Base-by-base conservation (phyloP, 92 coral and sea anemone species). In the Desmophyllum pertusum region DNA sequence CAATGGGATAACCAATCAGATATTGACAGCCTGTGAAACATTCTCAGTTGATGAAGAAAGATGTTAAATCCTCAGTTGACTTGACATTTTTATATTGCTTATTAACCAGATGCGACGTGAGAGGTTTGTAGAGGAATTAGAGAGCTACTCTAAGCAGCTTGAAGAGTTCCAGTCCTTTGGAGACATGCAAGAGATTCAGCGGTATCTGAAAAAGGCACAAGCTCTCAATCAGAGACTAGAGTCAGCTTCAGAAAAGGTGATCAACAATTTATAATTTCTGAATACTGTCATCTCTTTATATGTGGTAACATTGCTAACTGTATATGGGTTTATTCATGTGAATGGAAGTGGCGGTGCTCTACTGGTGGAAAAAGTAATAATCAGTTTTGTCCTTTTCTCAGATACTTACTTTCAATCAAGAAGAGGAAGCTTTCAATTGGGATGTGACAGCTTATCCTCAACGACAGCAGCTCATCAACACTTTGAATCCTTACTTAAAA, bases 381-480 rank as follows among this genome's bases (percentile, higher is more conserved):
- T 41, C 36, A 40, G 41, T 72, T 38, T 9, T 17, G 30, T 30
- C 0, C 4, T 65, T 57, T 77, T 15, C 73, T 46, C 78, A 97
- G 99, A 93, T 97, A 72, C 87, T 86, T 67, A 81, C 97, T 23
- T 97, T 97, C 89, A 97, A 97, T 66, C 95, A 92, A 73, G 99
- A 97, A 88, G 99, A 97, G 69, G 99, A 97, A 81, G 99, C 99
- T 10, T 97, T 97, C 38, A 94, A 95, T 70, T 97, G 99, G 99
- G 99, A 97, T 69, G 95, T 90, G 65, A 97, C 99, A 10, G 11
- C 98, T 17, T 97, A 97, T 71, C 99, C 99, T 31, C 97, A 90
- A 77, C 88, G 98, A 10, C 99, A 97, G 78, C 97, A 97, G 66
- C 99, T 97, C 15, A 89, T 97, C 87, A 92, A 89, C 88, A 97